Evolutionary conservation across 2,113 vertebrate genomes (phyloP).

Genomic region (Larimichthys polyactis): DNA sequence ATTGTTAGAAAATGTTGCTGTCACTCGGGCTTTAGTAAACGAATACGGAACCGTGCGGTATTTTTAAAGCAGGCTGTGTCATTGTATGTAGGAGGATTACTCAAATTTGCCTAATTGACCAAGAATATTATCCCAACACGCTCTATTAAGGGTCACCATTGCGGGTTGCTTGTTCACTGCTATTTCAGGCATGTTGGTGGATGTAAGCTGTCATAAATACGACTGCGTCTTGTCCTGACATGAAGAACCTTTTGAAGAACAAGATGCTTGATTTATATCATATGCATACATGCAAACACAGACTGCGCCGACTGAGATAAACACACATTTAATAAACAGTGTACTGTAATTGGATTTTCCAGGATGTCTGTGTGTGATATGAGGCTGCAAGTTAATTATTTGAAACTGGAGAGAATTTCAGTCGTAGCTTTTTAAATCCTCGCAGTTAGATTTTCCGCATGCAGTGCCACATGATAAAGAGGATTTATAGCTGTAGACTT

Average conservation of each 20-base stretch:
- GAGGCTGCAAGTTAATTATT: conserved; percentile 10
- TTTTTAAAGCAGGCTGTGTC: not conserved
- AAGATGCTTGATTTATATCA: not conserved
- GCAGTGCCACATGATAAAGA: not conserved
- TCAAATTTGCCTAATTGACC: conserved; percentile 26
- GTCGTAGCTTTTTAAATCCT: not conserved
- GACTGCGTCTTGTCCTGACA: not conserved
- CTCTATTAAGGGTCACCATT: conserved; percentile 8
- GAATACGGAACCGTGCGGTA: not conserved
- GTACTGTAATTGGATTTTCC: conserved; percentile 4
- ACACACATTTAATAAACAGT: conserved; percentile 12
- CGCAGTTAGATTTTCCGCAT: not conserved
- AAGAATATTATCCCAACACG: conserved; percentile 1
- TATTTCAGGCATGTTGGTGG: not conserved
- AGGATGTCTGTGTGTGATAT: not conserved
- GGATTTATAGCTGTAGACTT: not conserved
- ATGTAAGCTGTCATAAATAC: not conserved
- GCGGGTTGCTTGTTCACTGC: not conserved
- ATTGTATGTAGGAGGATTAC: conserved; percentile 20
- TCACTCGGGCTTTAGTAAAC: not conserved
- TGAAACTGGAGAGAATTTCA: not conserved
- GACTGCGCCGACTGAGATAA: conserved; percentile 1
- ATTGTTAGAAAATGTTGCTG: not conserved
- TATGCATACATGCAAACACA: conserved; percentile 4
- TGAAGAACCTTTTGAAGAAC: conserved; percentile 6